Evolutionary conservation across 2,888 invertebrate species (phyloP), one percentile per base, ranked within the genome.

Genomic region (Agrochola macilenta): DNA sequence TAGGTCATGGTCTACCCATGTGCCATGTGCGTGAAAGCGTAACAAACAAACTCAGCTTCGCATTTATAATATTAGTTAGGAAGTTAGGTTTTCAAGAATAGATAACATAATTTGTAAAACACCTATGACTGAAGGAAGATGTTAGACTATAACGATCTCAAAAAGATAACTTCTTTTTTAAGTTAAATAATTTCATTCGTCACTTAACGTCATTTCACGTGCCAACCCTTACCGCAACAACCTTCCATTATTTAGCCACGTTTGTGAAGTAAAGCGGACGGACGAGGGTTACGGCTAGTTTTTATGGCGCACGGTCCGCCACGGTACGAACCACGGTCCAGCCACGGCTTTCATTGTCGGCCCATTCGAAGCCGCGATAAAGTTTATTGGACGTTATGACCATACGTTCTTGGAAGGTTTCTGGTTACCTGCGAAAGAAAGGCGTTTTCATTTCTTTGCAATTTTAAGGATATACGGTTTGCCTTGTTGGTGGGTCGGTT

Each of bases 221-320:
- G 82, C 39, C 81, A 87, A 54, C 87, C 87, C 87, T 82, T 78
- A 65, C 74, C 64, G 26, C 66, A 71, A 70, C 70, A 78, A 46
- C 74, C 79, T 72, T 87, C 80, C 80, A 88, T 87, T 87, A 88
- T 86, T 86, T 82, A 88, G 79, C 87, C 76, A 88, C 88, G 85
- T 88, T 82, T 79, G 84, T 75, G 88, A 79, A 88, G 84, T 87
- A 87, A 87, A 86, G 75, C 84, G 78, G 71, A 68, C 77, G 74
- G 75, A 75, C 74, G 74, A 85, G 85, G 85, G 85, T 84, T 88
- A 84, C 78, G 63, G 84, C 73, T 71, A 86, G 79, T 86, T 88
- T 87, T 87, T 88, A 87, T 81, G 72, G 79, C 69, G 20, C 54
- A 64, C 49, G 82, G 83, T 75, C 76, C 76, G 49, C 49, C 49